Evolutionary conservation across 2,797 vertebrate genomes (phyloP).

Genomic region (Sebastolobus alascanus): DNA sequence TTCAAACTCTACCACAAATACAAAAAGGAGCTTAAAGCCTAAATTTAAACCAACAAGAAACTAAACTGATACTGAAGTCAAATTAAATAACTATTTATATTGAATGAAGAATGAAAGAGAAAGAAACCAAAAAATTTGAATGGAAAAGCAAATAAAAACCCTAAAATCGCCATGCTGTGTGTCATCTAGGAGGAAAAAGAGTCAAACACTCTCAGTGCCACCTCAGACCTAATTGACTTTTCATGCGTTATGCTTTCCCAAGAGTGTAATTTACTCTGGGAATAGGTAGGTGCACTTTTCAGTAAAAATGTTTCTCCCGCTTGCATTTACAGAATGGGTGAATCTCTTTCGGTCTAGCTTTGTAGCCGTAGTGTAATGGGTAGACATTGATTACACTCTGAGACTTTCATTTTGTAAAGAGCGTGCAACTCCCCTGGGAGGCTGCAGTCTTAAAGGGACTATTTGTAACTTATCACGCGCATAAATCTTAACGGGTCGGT

Average conservation of each 20-base stretch:
- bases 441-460: neutral
- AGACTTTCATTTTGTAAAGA: neutral
- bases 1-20: neutral
- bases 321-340: neutral
- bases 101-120: neutral
- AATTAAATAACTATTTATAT: neutral
- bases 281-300: neutral
- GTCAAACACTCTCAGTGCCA: neutral
- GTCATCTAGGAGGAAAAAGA: neutral
- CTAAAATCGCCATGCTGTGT: neutral
- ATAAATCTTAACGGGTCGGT: no score
- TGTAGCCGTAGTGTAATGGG: neutral
- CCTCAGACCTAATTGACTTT: neutral
- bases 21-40: neutral
- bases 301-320: neutral
- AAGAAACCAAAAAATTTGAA: neutral
- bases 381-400: neutral
- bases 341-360: neutral
- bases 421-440: neutral
- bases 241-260: neutral
- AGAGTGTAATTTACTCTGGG: slow-evolving; percentile 10
- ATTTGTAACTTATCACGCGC: no score
- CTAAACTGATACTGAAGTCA: neutral
- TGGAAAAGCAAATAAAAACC: neutral
- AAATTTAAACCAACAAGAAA: neutral